Conservation (phyloP, 2,113 vertebrate species). For the Scomber japonicus region DNA sequence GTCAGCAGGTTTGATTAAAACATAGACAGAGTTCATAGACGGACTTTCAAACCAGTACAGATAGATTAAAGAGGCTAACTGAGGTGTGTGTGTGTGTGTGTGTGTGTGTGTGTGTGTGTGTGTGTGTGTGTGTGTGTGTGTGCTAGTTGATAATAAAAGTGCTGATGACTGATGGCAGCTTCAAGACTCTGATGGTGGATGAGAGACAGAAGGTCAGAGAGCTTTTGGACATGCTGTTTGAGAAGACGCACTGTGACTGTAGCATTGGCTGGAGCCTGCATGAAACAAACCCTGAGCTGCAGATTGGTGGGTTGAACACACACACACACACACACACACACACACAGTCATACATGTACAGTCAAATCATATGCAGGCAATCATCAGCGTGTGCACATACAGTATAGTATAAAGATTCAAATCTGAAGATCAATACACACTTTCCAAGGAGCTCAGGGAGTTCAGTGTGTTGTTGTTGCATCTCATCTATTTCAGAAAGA, state of each 20-base stretch:
- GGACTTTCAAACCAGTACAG: too few species aligned
- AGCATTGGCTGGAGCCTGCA: slow-evolving; percentile 91
- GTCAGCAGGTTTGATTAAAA: too few species aligned
- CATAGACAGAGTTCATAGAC: too few species aligned
- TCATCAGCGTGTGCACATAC: not conserved
- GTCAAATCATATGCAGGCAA: not conserved
- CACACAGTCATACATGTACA: not conserved
- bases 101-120: not conserved
- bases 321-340: not conserved
- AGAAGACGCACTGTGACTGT: slow-evolving; percentile 94
- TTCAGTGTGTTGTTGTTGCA: not conserved
- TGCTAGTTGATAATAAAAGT: slow-evolving; percentile 93
- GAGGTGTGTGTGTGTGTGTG: not conserved
- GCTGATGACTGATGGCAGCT: slow-evolving; percentile 90
- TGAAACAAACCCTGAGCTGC: slow-evolving; percentile 91
- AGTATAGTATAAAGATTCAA: not conserved
- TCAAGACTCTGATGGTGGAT: slow-evolving; percentile 95
- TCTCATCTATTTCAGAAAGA: slow-evolving; percentile 86
- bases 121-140: not conserved
- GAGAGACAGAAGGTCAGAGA: slow-evolving; percentile 91
- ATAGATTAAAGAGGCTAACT: not conserved
- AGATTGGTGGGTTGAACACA: slow-evolving; percentile 86
- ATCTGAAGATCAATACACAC: not conserved
- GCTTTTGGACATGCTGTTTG: slow-evolving; percentile 91
- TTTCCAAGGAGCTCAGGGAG: not conserved